Conservation (phyloP, 2,797 vertebrate species). For the Enteromius paludinosus region DNA sequence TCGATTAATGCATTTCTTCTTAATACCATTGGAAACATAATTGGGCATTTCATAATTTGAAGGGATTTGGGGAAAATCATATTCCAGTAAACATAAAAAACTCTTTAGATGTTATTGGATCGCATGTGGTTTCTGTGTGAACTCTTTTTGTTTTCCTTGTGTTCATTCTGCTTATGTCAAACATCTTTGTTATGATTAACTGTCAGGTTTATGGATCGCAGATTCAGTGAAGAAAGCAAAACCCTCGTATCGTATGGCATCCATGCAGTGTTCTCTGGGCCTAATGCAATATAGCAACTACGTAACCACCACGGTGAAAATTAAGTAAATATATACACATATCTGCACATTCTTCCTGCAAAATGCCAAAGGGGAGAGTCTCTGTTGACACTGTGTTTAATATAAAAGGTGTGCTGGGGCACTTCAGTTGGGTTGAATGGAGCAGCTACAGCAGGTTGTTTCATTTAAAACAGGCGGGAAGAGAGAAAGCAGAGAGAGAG, state of each 20-base stretch:
- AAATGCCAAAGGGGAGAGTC: slow-evolving; percentile 20
- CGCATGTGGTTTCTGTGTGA: slow-evolving; percentile 4
- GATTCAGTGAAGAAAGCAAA: slow-evolving; percentile 42
- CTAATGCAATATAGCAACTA: slow-evolving; percentile 42
- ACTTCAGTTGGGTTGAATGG: not conserved
- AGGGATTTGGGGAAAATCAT: not conserved
- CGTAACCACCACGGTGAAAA: slow-evolving; percentile 39
- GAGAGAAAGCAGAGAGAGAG: slow-evolving; percentile 44
- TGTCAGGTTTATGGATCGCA: slow-evolving; percentile 55
- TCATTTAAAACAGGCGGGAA: slow-evolving; percentile 24
- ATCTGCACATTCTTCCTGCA: slow-evolving; percentile 35
- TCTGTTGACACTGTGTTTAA: slow-evolving; percentile 31
- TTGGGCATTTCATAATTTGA: not conserved
- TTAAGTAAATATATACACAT: slow-evolving; percentile 10
- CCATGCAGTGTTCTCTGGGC: not conserved
- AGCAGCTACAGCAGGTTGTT: slow-evolving; percentile 30
- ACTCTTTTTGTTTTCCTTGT: slow-evolving; percentile 30
- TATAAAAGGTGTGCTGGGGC: slow-evolving; percentile 40
- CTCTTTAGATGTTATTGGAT: slow-evolving; percentile 18
- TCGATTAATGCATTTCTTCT: not conserved
- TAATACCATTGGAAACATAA: not conserved
- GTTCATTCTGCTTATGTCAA: slow-evolving; percentile 48
- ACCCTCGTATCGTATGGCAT: slow-evolving; percentile 41
- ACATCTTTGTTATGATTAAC: slow-evolving; percentile 63
- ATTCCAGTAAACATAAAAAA: slow-evolving; percentile 18